Evolutionary conservation across 2,797 vertebrate genomes (phyloP), one percentile per base, ranked within the genome.

Genomic region (Cyclura pinguis): DNA sequence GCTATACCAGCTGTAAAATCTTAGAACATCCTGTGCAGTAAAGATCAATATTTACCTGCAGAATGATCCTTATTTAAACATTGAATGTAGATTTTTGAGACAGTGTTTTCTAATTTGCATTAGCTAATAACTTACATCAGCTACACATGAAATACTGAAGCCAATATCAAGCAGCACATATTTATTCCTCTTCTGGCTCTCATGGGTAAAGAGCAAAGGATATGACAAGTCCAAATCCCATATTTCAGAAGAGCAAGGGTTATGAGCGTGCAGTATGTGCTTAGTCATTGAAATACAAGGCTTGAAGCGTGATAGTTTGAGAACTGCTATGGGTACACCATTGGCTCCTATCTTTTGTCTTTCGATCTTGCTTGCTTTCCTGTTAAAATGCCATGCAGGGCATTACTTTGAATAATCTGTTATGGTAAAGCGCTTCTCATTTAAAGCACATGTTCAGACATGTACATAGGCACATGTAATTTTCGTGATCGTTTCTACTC

Each of bases 1-100:
- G 59, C 74, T 88, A 85, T 73, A 72, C 87, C 85, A 67, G 27
- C 27, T 89, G 92, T 91, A 80, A 89, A 73, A 64, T 89, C 22
- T 88, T 88, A 42, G 9, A 0, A 16, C 89, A 0, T 55, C 87
- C 77, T 93, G 92, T 32, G 27, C 88, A 93, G 22, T 85, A 57
- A 78, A 62, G 89, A 0, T 88, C 91, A 84, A 87, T 92, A 88
- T 90, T 92, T 87, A 55, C 55, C 88, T 64, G 64, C 55, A 29
- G 52, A 24, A 73, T 64, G 52, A 81, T 87, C n/a, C 74, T 80
- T 85, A 62, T 84, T 90, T 92, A 67, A 90, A 55, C 86, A 84
- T 69, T 73, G 35, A 35, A 50, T 72, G 62, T 72, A 72, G 35
- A 27, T 72, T 69, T 90, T 50, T 52, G 80, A 35, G 72, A n/a